Conservation (phyloP, 2,888 invertebrate species). For the Eilema caniola region DNA sequence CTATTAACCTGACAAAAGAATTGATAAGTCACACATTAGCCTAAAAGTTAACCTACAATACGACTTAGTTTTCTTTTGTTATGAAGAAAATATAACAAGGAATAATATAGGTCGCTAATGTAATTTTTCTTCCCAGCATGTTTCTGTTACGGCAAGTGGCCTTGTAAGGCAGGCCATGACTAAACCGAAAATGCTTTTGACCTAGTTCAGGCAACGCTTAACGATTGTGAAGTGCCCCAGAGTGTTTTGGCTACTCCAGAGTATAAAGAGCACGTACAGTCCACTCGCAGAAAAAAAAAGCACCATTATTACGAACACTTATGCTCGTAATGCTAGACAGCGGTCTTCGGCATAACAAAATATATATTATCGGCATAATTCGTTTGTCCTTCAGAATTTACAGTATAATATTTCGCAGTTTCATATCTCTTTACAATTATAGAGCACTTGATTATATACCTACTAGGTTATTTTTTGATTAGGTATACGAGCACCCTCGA, state of each 20-base stretch:
- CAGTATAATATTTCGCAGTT: no score
- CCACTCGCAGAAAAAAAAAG: neutral
- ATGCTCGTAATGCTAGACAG: neutral
- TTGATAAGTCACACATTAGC: neutral
- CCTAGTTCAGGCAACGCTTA: neutral
- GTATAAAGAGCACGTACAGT: neutral
- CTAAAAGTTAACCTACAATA: neutral
- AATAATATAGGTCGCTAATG: neutral
- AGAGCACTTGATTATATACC: no score
- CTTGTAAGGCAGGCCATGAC: constrained; percentile 3
- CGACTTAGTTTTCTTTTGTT: neutral
- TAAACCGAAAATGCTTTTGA: constrained; percentile 4
- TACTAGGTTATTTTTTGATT: no score
- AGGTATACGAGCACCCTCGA: no score
- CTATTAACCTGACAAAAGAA: neutral
- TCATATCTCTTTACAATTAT: no score
- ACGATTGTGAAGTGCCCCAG: neutral
- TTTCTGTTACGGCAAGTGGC: neutral
- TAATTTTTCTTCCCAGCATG: neutral
- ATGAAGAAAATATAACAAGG: neutral
- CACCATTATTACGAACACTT: neutral
- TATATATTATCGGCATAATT: neutral
- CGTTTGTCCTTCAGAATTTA: neutral
- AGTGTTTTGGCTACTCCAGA: neutral
- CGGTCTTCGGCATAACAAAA: neutral